Conservation (phyloP, 2,888 invertebrate species). For the Schizaphis graminum region DNA sequence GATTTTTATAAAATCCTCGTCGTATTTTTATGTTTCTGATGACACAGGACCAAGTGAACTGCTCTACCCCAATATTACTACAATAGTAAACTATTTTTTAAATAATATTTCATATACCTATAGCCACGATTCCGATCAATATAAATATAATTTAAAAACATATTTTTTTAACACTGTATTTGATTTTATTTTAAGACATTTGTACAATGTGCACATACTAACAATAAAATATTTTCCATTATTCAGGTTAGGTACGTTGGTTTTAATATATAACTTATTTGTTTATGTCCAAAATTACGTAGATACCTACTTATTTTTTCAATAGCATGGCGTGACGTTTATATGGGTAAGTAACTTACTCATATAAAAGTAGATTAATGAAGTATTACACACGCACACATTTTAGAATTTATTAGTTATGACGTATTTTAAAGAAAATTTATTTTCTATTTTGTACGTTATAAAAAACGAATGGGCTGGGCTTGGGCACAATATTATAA, state of each 20-base stretch:
- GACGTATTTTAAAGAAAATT: background rate
- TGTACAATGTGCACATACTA: background rate
- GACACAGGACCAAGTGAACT: no score
- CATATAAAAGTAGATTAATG: background rate
- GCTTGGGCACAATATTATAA: background rate
- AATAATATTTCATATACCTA: background rate
- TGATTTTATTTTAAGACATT: background rate
- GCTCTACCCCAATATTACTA: no score
- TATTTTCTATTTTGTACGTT: conserved; percentile 7
- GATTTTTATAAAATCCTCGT: no score
- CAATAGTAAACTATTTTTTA: background rate
- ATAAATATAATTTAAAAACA: background rate
- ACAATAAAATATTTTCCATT: background rate
- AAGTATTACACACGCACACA: background rate
- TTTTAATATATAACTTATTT: background rate
- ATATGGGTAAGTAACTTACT: background rate
- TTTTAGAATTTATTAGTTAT: conserved; percentile 4
- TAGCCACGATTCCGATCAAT: background rate
- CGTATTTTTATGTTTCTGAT: no score
- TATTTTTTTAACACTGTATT: background rate
- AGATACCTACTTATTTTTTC: background rate
- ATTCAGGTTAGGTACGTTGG: background rate
- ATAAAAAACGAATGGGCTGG: background rate
- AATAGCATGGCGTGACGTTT: background rate
- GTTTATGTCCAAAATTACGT: background rate